Percentiles rank a stretch among this genome's conserved stretches.
Conservation (phyloP, 2,888 invertebrate species). For the Scaptomyza tumidula region DNA sequence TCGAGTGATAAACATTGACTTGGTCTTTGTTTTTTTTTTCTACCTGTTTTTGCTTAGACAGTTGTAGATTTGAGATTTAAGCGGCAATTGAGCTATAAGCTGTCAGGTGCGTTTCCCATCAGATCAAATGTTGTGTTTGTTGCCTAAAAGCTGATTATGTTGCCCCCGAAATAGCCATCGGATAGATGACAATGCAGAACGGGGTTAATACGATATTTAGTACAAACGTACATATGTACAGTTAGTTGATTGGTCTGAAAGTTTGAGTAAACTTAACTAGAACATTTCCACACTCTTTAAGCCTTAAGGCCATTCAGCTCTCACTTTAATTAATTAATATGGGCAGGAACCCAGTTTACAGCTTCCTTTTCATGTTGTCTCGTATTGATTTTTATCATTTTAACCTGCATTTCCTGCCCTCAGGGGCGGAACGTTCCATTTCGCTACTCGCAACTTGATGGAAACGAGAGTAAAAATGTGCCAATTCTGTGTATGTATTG, state of each 20-base stretch:
- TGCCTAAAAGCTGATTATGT: constrained; percentile 52
- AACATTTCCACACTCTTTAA: background rate
- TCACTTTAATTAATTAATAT: constrained; percentile 1
- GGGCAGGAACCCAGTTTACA: constrained; percentile 5
- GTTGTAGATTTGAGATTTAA: constrained; percentile 46
- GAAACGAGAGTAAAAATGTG: constrained; percentile 78
- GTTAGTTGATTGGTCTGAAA: constrained; percentile 12
- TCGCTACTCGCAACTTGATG: constrained; percentile 41
- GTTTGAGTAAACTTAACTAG: too few relatives aligned
- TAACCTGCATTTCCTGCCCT: constrained; percentile 57
- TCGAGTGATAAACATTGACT: constrained; percentile 46
- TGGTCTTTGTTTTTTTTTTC: constrained; percentile 17
- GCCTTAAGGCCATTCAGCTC: background rate
- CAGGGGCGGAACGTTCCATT: constrained; percentile 61
- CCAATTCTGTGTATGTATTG: constrained; percentile 62
- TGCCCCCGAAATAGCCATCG: constrained; percentile 40
- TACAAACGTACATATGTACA: background rate
- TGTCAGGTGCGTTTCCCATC: constrained; percentile 39
- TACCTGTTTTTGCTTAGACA: constrained; percentile 25
- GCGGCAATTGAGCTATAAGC: constrained; percentile 41
- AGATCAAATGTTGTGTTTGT: background rate
- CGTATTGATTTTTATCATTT: constrained; percentile 51
- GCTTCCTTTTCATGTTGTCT: constrained; percentile 8
- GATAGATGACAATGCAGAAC: constrained; percentile 56
- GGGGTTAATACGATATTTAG: constrained; percentile 44